Evolutionary conservation across 2,797 vertebrate species (phyloP), one percentile per base, ranked within the genome.

Genomic region (Gymnopithys bicolor): DNA sequence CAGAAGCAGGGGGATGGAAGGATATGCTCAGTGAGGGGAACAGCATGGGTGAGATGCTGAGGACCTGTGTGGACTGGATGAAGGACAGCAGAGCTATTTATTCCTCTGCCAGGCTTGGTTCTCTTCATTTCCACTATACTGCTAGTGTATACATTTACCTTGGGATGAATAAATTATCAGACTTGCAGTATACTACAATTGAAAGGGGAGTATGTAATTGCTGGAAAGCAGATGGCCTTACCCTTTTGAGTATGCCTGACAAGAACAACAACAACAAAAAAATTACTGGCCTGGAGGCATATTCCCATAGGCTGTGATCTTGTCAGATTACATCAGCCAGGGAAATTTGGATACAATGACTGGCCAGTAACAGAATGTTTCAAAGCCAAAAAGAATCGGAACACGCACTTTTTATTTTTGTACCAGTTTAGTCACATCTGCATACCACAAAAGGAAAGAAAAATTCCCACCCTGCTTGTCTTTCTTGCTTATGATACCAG

Each of bases 161-260:
- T 93, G 95, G 94, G 94, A 95, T 91, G 94, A 93, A 94, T 96
- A 95, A 96, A 96, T 97, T 94, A 94, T 33, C 81, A 41, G 51
- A 73, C 66, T 94, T 48, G 9, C 82, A 80, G 81, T 92, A 86
- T 62, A 91, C 78, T 95, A 96, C 95, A 94, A 92, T 79, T 91
- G 92, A 94, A 93, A 91, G 45, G 92, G 94, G 94, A 96, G 62
- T 88, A 91, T 86, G 92, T 96, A 96, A 95, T 86, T 95, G 91
- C 95, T 94, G 73, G 84, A 94, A 95, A 96, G 84, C 96, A 97
- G 95, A 95, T 97, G 95, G 89, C 55, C 55, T 92, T 95, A 95
- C 58, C 66, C 89, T 94, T 94, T 91, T 59, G 93, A 96, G 84
- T 68, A 95, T 81, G 93, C 90, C 79, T 95, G 92, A 96, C 91